These are phyloP conservation scores for rabbit (Oryctolagus cuniculus) DNA, from an alignment of 2,113 vertebrate genomes.

Conservation along the genomic window mOryCun1.1 NC_091445.1:49523501-49524000, in stretches of 20 bases:
- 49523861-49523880: background rate
- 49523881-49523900: background rate
- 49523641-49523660: no score
- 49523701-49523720: no score
- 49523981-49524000: background rate
- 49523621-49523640: background rate
- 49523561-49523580: no score
- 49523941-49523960: background rate
- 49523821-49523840: background rate
- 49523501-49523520: background rate
- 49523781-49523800: no score
- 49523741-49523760: no score
- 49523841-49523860: background rate
- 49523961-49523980: background rate
- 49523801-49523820: no score
- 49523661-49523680: no score
- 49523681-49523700: no score
- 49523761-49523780: no score
- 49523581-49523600: no score
- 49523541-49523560: background rate
- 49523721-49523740: no score
- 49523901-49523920: background rate
- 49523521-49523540: background rate
- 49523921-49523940: background rate
- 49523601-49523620: no score